A percentile compares a stretch with the other conserved stretches of the same genome.
phyloP scores from a whole-genome alignment of 2,113 vertebrate genomes.

The Osmerus eperlanus region DNA sequence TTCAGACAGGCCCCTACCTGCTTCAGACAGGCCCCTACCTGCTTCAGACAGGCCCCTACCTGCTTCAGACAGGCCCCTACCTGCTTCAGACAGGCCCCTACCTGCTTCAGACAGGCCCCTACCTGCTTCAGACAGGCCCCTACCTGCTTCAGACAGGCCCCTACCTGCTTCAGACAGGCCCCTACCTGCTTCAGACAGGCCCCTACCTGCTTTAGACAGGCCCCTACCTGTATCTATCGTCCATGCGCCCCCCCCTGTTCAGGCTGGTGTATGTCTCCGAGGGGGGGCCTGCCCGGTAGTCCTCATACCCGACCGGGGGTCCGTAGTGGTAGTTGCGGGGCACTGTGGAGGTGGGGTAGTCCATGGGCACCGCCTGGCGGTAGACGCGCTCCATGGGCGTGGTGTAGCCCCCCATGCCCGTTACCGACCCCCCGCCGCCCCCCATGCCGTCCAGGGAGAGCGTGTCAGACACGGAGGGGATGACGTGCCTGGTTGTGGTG shows the following conservation, averaged over 20 bases:
- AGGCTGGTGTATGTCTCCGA: constrained; percentile 84
- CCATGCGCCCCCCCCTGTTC: constrained; percentile 81
- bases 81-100: too few relatives aligned
- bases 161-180: too few relatives aligned
- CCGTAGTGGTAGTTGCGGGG: constrained; percentile 93
- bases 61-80: too few relatives aligned
- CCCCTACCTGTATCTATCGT: constrained; percentile 82
- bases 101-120: too few relatives aligned
- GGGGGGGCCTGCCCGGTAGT: constrained; percentile 68
- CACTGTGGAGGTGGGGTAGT: constrained; percentile 85
- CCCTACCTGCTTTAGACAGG: too few relatives aligned
- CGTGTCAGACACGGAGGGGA: constrained; percentile 74
- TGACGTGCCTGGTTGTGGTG: constrained; percentile 84
- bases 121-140: too few relatives aligned
- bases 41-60: too few relatives aligned
- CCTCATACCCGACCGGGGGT: constrained; percentile 77
- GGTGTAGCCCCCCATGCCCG: constrained; percentile 68
- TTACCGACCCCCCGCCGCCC: constrained; percentile 76
- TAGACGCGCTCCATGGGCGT: constrained; percentile 81
- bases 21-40: too few relatives aligned
- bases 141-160: too few relatives aligned
- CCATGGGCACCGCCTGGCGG: constrained; percentile 73
- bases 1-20: constrained; percentile 52
- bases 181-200: too few relatives aligned
- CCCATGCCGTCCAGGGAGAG: constrained; percentile 77